These are phyloP conservation scores for Dissostichus mawsoni DNA, from an alignment of 2,113 vertebrate species.

Conservation along the genomic window DNA sequence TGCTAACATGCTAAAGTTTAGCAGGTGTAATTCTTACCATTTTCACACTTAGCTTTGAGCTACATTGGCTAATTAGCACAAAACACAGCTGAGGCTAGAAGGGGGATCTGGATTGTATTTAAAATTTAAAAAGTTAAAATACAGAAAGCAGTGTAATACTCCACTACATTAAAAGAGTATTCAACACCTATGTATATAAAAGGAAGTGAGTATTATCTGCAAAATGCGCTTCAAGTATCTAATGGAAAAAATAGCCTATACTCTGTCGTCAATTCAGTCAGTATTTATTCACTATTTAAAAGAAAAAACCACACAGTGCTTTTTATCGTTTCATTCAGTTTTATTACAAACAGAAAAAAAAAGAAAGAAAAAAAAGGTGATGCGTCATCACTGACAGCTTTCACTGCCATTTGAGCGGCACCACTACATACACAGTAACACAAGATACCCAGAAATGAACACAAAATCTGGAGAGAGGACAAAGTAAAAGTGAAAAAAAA, in stretches of 20 bases:
- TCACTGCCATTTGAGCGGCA: conserved; percentile 76
- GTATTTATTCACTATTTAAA: not conserved
- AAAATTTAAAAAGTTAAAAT: too few relatives aligned
- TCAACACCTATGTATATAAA: too few relatives aligned
- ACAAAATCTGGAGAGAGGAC: conserved; percentile 57
- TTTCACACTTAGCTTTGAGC: too few relatives aligned
- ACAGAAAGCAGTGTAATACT: too few relatives aligned
- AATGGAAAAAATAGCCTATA: too few relatives aligned
- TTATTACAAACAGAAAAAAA: conserved; percentile 87
- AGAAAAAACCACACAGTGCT: conserved; percentile 17
- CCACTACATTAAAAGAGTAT: too few relatives aligned
- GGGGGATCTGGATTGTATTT: too few relatives aligned
- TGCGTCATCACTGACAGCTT: conserved; percentile 82
- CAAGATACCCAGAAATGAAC: conserved; percentile 76
- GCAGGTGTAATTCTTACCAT: not conserved
- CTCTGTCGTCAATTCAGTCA: too few relatives aligned
- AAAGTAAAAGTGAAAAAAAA: conserved; percentile 60
- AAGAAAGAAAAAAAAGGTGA: conserved; percentile 69
- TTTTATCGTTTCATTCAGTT: conserved; percentile 76
- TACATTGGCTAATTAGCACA: too few relatives aligned
- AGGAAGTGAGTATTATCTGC: too few relatives aligned
- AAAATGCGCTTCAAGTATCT: too few relatives aligned
- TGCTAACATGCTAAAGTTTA: not conserved
- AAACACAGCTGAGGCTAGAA: too few relatives aligned
- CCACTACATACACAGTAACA: conserved; percentile 82